phyloP scores from a whole-genome alignment of 2,797 vertebrate genomes.

The Siniperca scherzeri region DNA sequence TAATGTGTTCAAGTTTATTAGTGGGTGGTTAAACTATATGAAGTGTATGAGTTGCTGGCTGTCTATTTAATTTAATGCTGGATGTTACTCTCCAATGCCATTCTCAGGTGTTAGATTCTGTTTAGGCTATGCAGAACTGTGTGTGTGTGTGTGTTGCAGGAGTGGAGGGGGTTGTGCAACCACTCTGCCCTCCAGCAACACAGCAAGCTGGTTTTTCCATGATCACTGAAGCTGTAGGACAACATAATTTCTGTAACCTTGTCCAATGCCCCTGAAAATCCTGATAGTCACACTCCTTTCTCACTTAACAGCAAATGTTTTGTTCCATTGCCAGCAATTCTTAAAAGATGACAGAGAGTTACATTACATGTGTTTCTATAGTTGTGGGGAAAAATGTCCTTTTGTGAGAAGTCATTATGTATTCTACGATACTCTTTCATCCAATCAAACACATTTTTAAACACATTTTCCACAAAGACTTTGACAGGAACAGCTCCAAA shows the following conservation, averaged over 20 bases:
- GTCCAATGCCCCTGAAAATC: slow-evolving; percentile 54
- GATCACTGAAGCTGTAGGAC: slow-evolving; percentile 47
- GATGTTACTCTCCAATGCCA: background rate
- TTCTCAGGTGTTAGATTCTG: background rate
- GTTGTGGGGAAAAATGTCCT: background rate
- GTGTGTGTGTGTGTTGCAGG: slow-evolving; percentile 10
- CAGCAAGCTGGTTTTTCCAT: slow-evolving; percentile 35
- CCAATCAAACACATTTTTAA: slow-evolving; percentile 19
- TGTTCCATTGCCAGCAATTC: slow-evolving; percentile 15
- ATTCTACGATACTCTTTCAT: background rate
- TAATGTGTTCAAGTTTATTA: background rate
- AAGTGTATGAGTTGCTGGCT: background rate
- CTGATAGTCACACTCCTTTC: slow-evolving; percentile 43
- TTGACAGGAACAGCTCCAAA: slow-evolving; percentile 13
- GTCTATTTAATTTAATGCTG: background rate
- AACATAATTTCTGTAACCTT: slow-evolving; percentile 55
- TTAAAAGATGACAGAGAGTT: slow-evolving; percentile 9
- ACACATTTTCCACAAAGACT: slow-evolving; percentile 30
- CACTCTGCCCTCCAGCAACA: slow-evolving; percentile 48
- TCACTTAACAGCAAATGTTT: slow-evolving; percentile 35
- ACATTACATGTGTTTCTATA: slow-evolving; percentile 11
- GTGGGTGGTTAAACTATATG: background rate
- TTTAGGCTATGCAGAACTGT: background rate
- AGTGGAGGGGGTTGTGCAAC: slow-evolving; percentile 1
- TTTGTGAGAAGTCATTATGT: slow-evolving; percentile 14